Conservation (phyloP, 2,797 vertebrate genomes). For the Vespertilio murinus region DNA sequence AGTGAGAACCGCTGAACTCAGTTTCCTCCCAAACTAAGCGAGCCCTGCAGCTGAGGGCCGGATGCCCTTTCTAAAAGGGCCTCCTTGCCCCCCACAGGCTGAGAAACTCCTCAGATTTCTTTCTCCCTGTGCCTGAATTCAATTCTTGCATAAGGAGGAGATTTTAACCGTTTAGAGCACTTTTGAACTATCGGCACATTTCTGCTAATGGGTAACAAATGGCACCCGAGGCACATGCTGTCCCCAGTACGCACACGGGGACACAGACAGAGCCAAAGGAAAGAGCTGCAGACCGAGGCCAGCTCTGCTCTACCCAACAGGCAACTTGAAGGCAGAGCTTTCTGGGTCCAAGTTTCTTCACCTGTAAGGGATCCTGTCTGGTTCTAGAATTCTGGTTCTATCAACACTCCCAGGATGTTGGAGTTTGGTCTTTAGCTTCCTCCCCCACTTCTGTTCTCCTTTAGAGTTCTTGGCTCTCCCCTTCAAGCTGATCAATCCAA, state of each 20-base stretch:
- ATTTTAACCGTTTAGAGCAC: background rate
- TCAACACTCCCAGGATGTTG: background rate
- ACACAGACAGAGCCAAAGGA: background rate
- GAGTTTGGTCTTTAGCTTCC: background rate
- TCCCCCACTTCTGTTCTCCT: background rate
- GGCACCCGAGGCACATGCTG: background rate
- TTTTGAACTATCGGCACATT: background rate
- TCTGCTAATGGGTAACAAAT: background rate
- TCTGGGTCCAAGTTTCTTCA: background rate
- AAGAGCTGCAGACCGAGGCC: background rate
- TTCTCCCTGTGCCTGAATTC: background rate
- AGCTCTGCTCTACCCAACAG: background rate
- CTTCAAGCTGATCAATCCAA: background rate
- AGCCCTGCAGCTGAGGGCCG: background rate
- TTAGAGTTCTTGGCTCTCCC: background rate
- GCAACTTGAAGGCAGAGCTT: background rate
- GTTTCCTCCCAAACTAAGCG: background rate
- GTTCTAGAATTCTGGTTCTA: background rate
- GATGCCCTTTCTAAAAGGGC: background rate
- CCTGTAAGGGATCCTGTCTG: background rate
- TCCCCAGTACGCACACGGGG: background rate
- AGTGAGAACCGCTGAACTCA: background rate
- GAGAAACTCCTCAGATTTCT: background rate
- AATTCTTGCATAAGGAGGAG: background rate
- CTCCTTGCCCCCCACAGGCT: background rate